A percentile compares a stretch with the other conserved stretches of the same genome.
phyloP scores from a whole-genome alignment of 2,888 invertebrate genomes.

The Seira sanloemensis region DNA sequence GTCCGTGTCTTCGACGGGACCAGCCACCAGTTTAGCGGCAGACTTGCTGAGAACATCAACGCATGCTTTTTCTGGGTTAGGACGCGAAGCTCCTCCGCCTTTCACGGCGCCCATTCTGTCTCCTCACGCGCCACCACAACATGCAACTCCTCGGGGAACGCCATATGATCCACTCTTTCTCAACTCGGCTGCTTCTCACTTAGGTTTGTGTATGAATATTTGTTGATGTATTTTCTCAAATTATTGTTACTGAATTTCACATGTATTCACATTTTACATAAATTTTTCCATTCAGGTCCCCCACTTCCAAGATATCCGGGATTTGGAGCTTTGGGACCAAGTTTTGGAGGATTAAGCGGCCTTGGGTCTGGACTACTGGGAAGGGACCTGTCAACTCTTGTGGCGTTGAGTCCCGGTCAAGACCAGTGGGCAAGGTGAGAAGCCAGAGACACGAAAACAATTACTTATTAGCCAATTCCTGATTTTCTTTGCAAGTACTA shows the following conservation, averaged over 20 bases:
- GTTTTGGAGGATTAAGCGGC: slow-evolving; percentile 71
- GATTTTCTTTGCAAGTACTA: neutral
- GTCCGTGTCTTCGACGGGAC: slow-evolving; percentile 50
- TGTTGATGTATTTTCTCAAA: too few species aligned
- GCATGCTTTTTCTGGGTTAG: slow-evolving; percentile 79
- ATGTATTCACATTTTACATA: neutral
- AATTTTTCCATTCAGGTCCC: slow-evolving; percentile 57
- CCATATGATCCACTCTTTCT: slow-evolving; percentile 68
- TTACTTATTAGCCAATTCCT: neutral
- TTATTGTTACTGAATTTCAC: neutral
- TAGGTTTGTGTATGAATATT: slow-evolving; percentile 48
- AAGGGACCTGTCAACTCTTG: slow-evolving; percentile 69
- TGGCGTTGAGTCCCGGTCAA: slow-evolving; percentile 65
- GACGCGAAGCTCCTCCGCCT: slow-evolving; percentile 62
- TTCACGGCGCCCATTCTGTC: slow-evolving; percentile 66
- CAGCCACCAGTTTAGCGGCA: slow-evolving; percentile 76
- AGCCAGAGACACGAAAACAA: neutral
- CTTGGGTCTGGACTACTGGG: slow-evolving; percentile 71
- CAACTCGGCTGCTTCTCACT: slow-evolving; percentile 68
- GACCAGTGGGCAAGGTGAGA: slow-evolving; percentile 72
- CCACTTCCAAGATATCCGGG: slow-evolving; percentile 70
- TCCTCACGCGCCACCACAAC: slow-evolving; percentile 67
- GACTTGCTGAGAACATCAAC: slow-evolving; percentile 84
- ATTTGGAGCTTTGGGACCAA: slow-evolving; percentile 70
- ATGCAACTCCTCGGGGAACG: slow-evolving; percentile 64